Evolutionary conservation across 2,888 invertebrate genomes (phyloP).

Genomic region (Phaonia tiefii): DNA sequence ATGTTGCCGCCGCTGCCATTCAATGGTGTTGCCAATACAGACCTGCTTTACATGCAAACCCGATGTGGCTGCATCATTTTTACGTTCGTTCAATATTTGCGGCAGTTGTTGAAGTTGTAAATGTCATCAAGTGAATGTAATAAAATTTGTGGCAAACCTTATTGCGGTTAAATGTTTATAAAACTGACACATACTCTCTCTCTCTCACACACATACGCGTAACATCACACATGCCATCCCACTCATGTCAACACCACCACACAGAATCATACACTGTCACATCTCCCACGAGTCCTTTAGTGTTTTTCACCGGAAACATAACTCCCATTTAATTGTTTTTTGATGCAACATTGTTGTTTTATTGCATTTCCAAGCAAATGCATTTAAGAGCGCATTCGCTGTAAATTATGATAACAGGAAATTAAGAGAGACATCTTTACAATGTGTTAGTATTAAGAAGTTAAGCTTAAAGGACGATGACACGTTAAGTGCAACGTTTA

Average conservation of each 20-base stretch:
- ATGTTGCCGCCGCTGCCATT: conserved; percentile 12
- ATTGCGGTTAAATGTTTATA: conserved; percentile 62
- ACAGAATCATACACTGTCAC: too few relatives aligned
- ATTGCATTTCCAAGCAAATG: conserved; percentile 34
- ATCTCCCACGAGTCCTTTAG: background rate
- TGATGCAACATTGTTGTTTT: conserved; percentile 46
- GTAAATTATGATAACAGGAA: conserved; percentile 20
- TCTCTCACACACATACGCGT: background rate
- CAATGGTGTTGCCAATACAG: conserved; percentile 14
- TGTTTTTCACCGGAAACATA: conserved; percentile 5
- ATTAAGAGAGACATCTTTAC: too few relatives aligned
- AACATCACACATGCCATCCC: background rate
- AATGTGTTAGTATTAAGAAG: too few relatives aligned
- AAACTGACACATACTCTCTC: conserved; percentile 30
- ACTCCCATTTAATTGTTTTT: conserved; percentile 15
- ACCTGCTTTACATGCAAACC: conserved; percentile 25
- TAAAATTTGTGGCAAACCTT: conserved; percentile 69
- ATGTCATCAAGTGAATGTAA: conserved; percentile 67
- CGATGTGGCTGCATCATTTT: background rate
- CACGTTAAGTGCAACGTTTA: too few relatives aligned
- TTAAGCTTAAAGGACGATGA: too few relatives aligned
- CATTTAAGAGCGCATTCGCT: conserved; percentile 29
- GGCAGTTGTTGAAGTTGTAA: conserved; percentile 49
- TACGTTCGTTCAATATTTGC: conserved; percentile 17
- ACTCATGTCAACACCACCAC: too few relatives aligned